Evolutionary conservation across 2,113 vertebrate genomes (phyloP).

Genomic region (Limanda limanda): DNA sequence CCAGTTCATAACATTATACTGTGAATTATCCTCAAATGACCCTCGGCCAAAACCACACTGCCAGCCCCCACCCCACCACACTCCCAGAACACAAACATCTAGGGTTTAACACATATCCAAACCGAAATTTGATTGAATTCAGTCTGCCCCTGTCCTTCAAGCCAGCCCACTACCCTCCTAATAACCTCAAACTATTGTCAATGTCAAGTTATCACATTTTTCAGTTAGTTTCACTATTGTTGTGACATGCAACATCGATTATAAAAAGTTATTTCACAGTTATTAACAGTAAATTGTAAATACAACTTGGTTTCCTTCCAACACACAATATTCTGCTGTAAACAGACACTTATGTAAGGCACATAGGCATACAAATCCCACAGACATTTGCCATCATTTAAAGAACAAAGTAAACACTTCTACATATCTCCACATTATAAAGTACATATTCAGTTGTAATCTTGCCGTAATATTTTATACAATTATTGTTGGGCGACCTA

Average conservation of each 20-base stretch:
- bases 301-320: conserved; percentile 6
- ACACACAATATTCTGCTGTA: neutral
- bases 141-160: conserved; percentile 6
- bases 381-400: neutral
- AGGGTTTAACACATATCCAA: conserved; percentile 11
- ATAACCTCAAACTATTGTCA: conserved; percentile 14
- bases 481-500: neutral
- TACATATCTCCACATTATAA: neutral
- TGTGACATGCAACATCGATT: neutral
- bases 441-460: neutral
- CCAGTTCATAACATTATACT: conserved; percentile 45
- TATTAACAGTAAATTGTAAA: conserved; percentile 21
- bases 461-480: neutral
- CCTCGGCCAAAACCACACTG: conserved; percentile 25
- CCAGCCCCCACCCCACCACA: conserved; percentile 15
- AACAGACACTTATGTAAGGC: too few relatives aligned
- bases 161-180: neutral
- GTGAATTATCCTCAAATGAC: conserved; percentile 48
- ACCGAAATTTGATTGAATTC: neutral
- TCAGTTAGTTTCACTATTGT: conserved; percentile 8
- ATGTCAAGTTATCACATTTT: conserved; percentile 35
- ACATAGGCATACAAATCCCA: neutral
- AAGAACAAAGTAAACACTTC: neutral
- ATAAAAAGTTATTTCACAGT: neutral
- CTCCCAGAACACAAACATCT: conserved; percentile 1